Base-by-base conservation (phyloP, 2,888 invertebrate species). In the Lymantria monacha region DNA sequence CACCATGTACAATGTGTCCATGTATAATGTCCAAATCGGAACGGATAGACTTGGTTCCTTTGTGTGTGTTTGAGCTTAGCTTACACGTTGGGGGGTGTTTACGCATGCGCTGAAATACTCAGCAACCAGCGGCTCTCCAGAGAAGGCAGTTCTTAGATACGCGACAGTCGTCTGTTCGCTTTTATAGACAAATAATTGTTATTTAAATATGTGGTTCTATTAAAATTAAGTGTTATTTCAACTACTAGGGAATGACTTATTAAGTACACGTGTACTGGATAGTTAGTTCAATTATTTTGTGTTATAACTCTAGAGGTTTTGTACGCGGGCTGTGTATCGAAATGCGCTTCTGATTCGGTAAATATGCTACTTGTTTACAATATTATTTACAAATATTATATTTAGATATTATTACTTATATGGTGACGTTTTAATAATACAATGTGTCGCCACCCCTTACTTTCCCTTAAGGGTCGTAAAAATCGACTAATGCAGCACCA, bases 101-200 rank as follows among this genome's bases (percentile, higher is more conserved):
- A 62, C 67, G 67, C 67, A 59, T 67, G 67, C 67, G 67, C 60
- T 50, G 41, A 42, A 31, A 9, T 22, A 46, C 47, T 51, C 40
- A 44, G 59, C 55, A 64, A 59, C 55, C 54, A 44, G 31, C 53
- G 30, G 53, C 40, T 41, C 51, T 40, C 42, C 61, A 68, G 66
- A 66, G 38, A 33, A 40, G 66, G 63, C 53, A 59, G 22, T 56
- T 53, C 65, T 54, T 61, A 38, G 30, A 10, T 42, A 33, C 10
- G 48, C 48, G 56, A 44, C 51, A 51, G 63, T 49, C 55, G 63
- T 41, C 30, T 41, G 44, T 38, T 33, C 50, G 46, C 44, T 49
- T 42, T 53, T 42, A 49, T n/a, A 55, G 63, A 59, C 54, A 56
- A 66, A 14, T 55, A 56, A 55, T 59, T 63, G 37, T 67, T 33